Evolutionary conservation across 2,888 invertebrate genomes (phyloP).

Genomic region (Lasius fuliginosus): DNA sequence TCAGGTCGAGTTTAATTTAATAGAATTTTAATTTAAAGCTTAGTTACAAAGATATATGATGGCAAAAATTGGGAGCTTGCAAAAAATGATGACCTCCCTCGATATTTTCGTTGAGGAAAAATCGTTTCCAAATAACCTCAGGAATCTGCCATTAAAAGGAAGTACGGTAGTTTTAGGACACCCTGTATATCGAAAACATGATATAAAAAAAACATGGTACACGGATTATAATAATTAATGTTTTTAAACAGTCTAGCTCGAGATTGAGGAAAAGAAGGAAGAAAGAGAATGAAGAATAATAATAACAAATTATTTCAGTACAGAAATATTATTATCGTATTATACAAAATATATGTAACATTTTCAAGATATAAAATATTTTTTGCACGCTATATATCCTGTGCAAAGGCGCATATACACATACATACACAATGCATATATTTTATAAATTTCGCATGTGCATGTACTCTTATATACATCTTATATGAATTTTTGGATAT

Average conservation of each 20-base stretch:
- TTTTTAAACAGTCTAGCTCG: not conserved
- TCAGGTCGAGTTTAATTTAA: no score
- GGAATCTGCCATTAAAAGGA: no score
- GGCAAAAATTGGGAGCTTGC: no score
- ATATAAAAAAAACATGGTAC: not conserved
- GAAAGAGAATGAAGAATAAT: not conserved
- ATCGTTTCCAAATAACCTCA: no score
- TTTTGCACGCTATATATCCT: not conserved
- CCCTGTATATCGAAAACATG: not conserved
- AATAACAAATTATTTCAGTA: not conserved
- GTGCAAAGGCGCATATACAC: no score
- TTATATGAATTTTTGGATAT: not conserved
- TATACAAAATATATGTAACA: slow-evolving; percentile 2
- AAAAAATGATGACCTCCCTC: no score
- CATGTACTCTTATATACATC: not conserved
- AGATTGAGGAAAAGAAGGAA: not conserved
- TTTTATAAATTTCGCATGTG: not conserved
- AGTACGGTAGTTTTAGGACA: no score
- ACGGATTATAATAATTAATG: not conserved
- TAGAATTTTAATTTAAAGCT: no score
- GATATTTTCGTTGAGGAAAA: no score
- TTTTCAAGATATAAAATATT: no score
- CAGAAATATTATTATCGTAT: not conserved
- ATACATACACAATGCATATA: no score
- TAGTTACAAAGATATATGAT: no score